Conservation (phyloP, 2,888 invertebrate genomes). For the Lasioglossum oenotherae region DNA sequence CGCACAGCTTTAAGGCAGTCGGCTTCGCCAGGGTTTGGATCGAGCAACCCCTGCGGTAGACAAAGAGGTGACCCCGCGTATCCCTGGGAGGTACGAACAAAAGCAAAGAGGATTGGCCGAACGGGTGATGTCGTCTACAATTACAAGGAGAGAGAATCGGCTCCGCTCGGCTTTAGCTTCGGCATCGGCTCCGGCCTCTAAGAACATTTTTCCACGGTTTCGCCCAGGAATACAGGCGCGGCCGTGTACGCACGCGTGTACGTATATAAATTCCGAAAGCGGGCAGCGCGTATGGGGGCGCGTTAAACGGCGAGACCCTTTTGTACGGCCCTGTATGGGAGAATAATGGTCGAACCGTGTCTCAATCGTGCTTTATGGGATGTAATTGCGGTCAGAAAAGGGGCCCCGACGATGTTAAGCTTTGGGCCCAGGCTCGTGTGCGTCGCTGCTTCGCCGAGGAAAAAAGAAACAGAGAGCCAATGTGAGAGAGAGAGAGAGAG, state of each 20-base stretch:
- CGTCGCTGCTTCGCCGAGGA: constrained; percentile 20
- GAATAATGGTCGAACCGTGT: constrained; percentile 81
- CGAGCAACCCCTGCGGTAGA: not conserved
- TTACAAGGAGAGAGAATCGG: constrained; percentile 12
- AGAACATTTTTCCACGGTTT: constrained; percentile 41
- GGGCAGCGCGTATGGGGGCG: constrained; percentile 57
- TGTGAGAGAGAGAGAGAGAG: too few species aligned
- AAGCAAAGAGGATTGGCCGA: constrained; percentile 9
- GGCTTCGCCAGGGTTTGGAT: not conserved
- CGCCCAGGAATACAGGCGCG: constrained; percentile 12
- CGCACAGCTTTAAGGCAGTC: not conserved
- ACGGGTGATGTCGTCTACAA: constrained; percentile 24
- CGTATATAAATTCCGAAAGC: constrained; percentile 38
- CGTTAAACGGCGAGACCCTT: constrained; percentile 71
- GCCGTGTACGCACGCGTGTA: constrained; percentile 31
- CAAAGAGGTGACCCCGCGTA: not conserved
- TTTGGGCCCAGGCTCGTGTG: constrained; percentile 54
- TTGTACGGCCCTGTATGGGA: constrained; percentile 76
- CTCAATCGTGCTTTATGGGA: constrained; percentile 82
- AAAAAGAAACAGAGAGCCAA: not conserved
- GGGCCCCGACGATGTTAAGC: constrained; percentile 76
- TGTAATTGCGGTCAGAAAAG: constrained; percentile 78
- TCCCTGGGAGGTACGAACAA: not conserved
- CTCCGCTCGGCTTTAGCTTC: not conserved
- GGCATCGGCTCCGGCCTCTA: not conserved